Conservation (phyloP, 35 echinoderm and acorn worm genomes). For the Anneissia japonica region DNA sequence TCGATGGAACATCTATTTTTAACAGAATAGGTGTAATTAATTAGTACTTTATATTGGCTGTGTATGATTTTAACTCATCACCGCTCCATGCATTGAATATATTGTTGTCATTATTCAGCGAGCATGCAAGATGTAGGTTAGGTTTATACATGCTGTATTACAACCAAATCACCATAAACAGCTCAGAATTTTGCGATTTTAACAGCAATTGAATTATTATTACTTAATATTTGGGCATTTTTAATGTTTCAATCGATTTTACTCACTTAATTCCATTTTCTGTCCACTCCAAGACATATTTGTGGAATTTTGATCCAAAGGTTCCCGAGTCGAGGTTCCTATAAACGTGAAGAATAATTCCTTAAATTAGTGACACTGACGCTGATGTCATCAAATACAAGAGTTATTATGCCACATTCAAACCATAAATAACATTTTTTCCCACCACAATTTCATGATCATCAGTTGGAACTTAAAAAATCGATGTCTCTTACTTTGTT, state of each 20-base stretch:
- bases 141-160: not conserved
- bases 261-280: constrained; percentile 21
- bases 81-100: not conserved
- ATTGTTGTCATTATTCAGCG: not conserved
- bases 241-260: not conserved
- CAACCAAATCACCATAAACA: not conserved
- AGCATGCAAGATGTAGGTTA: no score
- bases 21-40: not conserved
- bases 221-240: no score
- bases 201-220: no score
- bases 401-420: no score
- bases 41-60: not conserved
- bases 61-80: not conserved
- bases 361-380: no score
- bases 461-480: no score
- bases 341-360: not conserved
- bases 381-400: no score
- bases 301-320: constrained; percentile 74
- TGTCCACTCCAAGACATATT: constrained; percentile 72
- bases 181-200: no score
- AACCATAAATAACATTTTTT: no score
- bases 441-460: no score
- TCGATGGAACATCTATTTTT: constrained; percentile 61
- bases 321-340: constrained; percentile 46
- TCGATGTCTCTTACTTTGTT: constrained; percentile 76